Evolutionary conservation across 2,888 invertebrate genomes (phyloP), one percentile per base, ranked within the genome.

Genomic region (Agriopis aurantiaria): DNA sequence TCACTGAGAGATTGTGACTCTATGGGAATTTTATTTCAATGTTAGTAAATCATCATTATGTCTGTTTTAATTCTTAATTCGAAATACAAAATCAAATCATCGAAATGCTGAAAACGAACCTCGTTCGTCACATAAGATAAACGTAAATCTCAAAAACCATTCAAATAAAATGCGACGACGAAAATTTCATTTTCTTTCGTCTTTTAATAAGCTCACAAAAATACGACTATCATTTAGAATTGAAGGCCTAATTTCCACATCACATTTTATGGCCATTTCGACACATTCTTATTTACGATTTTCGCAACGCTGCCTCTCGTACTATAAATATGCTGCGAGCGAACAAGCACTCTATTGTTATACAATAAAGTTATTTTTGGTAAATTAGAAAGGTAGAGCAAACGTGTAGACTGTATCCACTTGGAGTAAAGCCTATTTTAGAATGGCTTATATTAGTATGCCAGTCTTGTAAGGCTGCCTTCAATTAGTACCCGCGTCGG

Each of bases 271-370:
- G 65, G 49, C 62, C 69, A 66, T 75, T 75, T 75, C 74, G 77
- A 75, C 77, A 77, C 75, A 72, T 74, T 72, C 71, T 71, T 69
- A 75, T 75, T 73, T 74, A 77, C 72, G 75, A 73, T 58, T 73
- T 70, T 72, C 51, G 41, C 63, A 48, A 52, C 62, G 43, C 64
- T 52, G 46, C 46, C 73, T 75, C 69, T 66, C 52, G 5, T 45
- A 67, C 71, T 72, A 72, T 43, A 43, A 41, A n/a, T 49, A 12
- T 6, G 14, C 43, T 12, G 11, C 62, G 12, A 43, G 8, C 48
- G 6, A 72, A 75, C 56, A 23, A 48, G 40, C 9, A 68, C 71
- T 52, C 48, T 74, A 52, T 55, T 1, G 3, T 17, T 9, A 3
- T 23, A 0, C 0, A 2, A 48, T 48, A 67, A 45, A 57, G 51